Base-by-base conservation (phyloP, 64 coral and sea anemone genomes). In the Hydrozoanthus tunicans region DNA sequence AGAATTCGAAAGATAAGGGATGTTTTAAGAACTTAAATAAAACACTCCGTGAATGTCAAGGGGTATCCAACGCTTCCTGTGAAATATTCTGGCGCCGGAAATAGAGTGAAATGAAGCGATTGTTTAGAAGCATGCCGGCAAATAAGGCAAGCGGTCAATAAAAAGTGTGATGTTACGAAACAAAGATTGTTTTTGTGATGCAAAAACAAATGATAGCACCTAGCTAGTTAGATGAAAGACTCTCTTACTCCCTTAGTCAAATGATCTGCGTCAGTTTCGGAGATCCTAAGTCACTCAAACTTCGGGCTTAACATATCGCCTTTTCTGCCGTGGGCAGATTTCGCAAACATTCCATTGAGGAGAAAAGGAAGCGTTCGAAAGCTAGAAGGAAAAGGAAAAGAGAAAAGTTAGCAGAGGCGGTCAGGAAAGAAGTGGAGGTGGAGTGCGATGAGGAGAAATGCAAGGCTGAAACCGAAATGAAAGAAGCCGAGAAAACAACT, bases 331-430 rank as follows among this genome's bases (percentile, higher is more conserved):
- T 88, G 84, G 66, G 59, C 15, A 88, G 25, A 73, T 88, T 69
- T 88, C 84, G 84, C 15, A 85, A 85, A 66, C 82, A 65, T 11
- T 88, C 65, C n/a, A 88, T 88, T 88, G 84, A 88, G 15, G 84
- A 88, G 53, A 88, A 88, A 20, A 88, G 82, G 72, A 88, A 88
- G 84, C 84, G 66, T 52, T 88, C 84, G 56, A 71, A 68, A 88
- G 66, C 51, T 14, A 71, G 84, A 68, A 88, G 69, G n/a, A 86
- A 86, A 86, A 86, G 56, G 82, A 63, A 55, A 13, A 86, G 7
- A 86, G 68, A 62, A 12, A 70, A 86, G 4, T 86, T 70, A 86
- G 82, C 63, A 66, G 61, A 69, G 68, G 15, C 63, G 73, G 32
- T 43, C 25, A 43, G 10, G 53, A 73, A 27, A 73, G 70, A 73